Evolutionary conservation across 1,140 invertebrate genomes (phyloP).

Genomic region (Dryas iulia): DNA sequence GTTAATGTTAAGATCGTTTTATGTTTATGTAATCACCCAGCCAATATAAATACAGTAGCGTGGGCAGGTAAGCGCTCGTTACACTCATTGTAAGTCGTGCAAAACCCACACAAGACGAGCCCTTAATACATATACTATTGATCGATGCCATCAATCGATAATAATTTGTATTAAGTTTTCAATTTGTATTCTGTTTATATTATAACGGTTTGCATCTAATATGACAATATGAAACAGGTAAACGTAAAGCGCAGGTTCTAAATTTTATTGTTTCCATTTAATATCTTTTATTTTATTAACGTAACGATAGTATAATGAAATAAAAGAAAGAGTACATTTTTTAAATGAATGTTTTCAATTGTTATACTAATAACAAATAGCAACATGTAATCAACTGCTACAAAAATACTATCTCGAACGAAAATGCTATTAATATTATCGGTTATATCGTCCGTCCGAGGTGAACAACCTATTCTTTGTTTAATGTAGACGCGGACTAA

Average conservation of each 20-base stretch:
- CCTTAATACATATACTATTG: slow-evolving; percentile 21
- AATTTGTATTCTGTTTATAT: no score
- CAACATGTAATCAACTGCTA: slow-evolving; percentile 1
- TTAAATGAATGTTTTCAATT: not conserved
- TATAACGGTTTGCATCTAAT: not conserved
- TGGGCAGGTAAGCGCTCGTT: slow-evolving; percentile 34
- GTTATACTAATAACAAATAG: not conserved
- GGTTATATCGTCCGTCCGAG: slow-evolving; percentile 31
- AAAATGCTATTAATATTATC: slow-evolving; percentile 40
- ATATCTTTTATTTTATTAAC: not conserved
- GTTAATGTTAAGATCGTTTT: not conserved
- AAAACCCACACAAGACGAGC: slow-evolving; percentile 28
- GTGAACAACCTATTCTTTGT: slow-evolving; percentile 34
- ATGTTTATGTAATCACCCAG: not conserved
- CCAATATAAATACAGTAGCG: slow-evolving; percentile 11
- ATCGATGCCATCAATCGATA: slow-evolving; percentile 16
- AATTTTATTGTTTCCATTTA: not conserved
- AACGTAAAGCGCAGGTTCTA: not conserved
- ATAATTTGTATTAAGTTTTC: not conserved
- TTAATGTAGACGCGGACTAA: slow-evolving; percentile 29
- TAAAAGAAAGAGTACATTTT: not conserved
- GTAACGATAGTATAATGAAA: not conserved
- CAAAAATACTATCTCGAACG: slow-evolving; percentile 28
- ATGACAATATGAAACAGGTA: not conserved
- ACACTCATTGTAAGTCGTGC: slow-evolving; percentile 7